phyloP scores from a whole-genome alignment of 53 echinoderm and acorn worm genomes.

The Mesocentrotus franciscanus region DNA sequence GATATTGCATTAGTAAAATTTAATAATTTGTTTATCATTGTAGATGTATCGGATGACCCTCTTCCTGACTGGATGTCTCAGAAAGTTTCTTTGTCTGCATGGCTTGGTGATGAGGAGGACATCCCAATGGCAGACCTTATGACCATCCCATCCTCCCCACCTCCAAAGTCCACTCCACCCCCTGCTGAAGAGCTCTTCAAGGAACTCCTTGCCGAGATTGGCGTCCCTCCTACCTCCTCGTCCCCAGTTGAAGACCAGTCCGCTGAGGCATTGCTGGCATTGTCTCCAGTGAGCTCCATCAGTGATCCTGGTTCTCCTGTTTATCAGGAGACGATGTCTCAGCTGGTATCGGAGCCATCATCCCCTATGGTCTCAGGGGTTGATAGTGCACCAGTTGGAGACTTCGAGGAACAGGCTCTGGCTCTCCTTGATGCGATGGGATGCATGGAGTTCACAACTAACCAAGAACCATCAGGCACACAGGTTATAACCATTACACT shows the following conservation, averaged over 20 bases:
- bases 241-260: constrained; percentile 71
- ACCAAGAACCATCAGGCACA: neutral
- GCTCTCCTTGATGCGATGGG: constrained; percentile 47
- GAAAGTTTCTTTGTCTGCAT: constrained; percentile 81
- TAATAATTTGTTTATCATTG: neutral
- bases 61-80: constrained; percentile 99
- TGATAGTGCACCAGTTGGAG: neutral
- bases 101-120: constrained; percentile 79
- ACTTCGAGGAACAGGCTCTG: constrained; percentile 50
- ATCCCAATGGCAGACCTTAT: constrained; percentile 50
- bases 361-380: constrained; percentile 16
- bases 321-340: neutral
- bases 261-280: constrained; percentile 64
- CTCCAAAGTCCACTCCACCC: constrained; percentile 26
- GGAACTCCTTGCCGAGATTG: constrained; percentile 71
- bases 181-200: constrained; percentile 69
- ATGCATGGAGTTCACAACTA: constrained; percentile 23
- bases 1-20: too few relatives aligned
- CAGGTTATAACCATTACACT: constrained; percentile 22
- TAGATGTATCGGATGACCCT: constrained; percentile 70
- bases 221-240: constrained; percentile 69
- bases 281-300: constrained; percentile 72
- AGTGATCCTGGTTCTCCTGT: constrained; percentile 54
- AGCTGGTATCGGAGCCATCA: neutral
- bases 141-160: constrained; percentile 40